phyloP scores from a whole-genome alignment of 2,888 invertebrate species.

The Apocheima hispidaria region DNA sequence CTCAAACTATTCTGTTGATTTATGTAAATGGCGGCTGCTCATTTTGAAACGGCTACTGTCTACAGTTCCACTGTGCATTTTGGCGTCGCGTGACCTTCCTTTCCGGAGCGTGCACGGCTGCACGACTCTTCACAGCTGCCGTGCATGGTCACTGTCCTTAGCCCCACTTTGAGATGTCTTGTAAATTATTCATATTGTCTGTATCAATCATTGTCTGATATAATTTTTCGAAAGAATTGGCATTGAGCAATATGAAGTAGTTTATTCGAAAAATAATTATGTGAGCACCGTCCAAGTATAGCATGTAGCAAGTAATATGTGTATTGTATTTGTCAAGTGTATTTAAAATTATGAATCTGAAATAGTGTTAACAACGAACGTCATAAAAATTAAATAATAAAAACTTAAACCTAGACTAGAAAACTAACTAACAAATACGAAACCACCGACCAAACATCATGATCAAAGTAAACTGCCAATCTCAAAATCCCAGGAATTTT shows the following conservation, averaged over 20 bases:
- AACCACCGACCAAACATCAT: no score
- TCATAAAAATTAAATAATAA: no score
- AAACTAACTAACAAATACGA: no score
- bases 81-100: constrained; percentile 71
- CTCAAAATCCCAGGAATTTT: no score
- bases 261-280: not conserved
- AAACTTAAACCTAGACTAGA: no score
- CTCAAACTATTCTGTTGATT: not conserved
- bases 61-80: constrained; percentile 8
- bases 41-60: constrained; percentile 4
- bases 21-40: not conserved
- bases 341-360: no score
- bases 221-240: constrained; percentile 16
- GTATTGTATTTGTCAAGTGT: no score
- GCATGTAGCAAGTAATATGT: no score
- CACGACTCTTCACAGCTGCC: constrained; percentile 62
- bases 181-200: constrained; percentile 28
- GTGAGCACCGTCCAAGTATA: no score
- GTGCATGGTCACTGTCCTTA: constrained; percentile 27
- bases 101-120: constrained; percentile 67
- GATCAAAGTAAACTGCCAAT: no score
- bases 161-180: constrained; percentile 16
- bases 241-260: constrained; percentile 11
- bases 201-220: constrained; percentile 23
- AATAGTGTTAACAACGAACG: no score